Base-by-base conservation (phyloP, 2,113 vertebrate species). In the Proterorhinus semilunaris region DNA sequence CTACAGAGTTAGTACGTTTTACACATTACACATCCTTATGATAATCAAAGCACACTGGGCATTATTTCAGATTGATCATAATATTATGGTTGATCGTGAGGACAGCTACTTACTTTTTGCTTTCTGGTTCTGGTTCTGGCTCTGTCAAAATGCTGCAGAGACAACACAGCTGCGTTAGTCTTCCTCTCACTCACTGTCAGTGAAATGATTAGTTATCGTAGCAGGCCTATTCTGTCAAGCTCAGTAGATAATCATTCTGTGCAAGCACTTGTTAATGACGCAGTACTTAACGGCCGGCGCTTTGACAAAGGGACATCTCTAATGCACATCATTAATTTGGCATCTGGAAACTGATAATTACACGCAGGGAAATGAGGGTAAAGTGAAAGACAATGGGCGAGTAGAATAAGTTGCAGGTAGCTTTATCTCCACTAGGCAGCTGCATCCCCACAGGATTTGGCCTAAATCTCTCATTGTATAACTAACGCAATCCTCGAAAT, bases 81-180 rank as follows among this genome's bases (percentile, higher is more conserved):
- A 36, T 58, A 1, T 27, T 12, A 55, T 36, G 54, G 43, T 9
- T 51, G 6, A 16, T 69, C 70, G 50, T 75, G 62, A 63, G 2
- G 65, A 75, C 49, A 6, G 46, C 17, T 59, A 64, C 90, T 78
- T 73, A 94, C 93, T 89, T 94, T 69, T 91, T 93, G 72, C 73
- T 48, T 15, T 92, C 90, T 0, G 83, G 53, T 11, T 91, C 89
- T 9, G 8, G 27, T 36, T 36, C 27, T 36, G 27, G 27, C 1
- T 73, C 66, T 9, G 8, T 76, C 57, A 66, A 44, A 1, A 68
- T 65, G 59, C 76, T 88, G 76, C 82, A 84, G 65, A 72, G 65
- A 83, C 8, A 68, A 48, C 9, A 46, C 51, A 42, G 65, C 68
- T 53, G 67, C 6, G 5, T 86, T 70, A 86, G 70, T 65, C 50